Conservation (phyloP, 2,888 invertebrate genomes). For the Epistrophe grossulariae region DNA sequence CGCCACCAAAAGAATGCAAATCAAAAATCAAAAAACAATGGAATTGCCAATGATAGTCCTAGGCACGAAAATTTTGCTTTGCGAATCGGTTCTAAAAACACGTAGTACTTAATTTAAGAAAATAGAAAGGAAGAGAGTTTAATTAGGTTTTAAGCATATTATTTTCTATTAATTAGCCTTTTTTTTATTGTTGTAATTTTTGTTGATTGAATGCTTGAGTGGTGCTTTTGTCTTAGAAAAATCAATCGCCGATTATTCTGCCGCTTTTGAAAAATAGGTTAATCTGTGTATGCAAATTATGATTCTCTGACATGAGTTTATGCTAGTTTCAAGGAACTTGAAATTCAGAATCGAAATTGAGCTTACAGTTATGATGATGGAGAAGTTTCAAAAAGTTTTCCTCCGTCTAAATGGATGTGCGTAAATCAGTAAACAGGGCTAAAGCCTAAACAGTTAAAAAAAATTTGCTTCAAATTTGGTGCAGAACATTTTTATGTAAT, state of each 20-base stretch:
- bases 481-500: no score
- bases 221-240: slow-evolving; percentile 1
- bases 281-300: no score
- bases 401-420: no score
- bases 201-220: background rate
- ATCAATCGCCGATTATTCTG: background rate
- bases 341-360: no score
- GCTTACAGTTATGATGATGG: no score
- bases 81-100: slow-evolving; percentile 46
- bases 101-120: slow-evolving; percentile 51
- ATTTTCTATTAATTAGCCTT: slow-evolving; percentile 9
- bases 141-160: slow-evolving; percentile 28
- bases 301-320: no score
- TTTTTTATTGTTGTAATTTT: slow-evolving; percentile 6
- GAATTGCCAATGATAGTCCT: slow-evolving; percentile 70
- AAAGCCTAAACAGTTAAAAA: no score
- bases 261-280: no score
- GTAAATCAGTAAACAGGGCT: no score
- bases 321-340: no score
- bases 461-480: no score
- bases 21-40: slow-evolving; percentile 65
- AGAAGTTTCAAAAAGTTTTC: no score
- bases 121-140: background rate
- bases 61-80: slow-evolving; percentile 59
- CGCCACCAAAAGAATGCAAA: slow-evolving; percentile 80